These are phyloP conservation scores for Lordiphosa fenestrarum DNA, from an alignment of 2,888 invertebrate species.

Conservation along the genomic window DNA sequence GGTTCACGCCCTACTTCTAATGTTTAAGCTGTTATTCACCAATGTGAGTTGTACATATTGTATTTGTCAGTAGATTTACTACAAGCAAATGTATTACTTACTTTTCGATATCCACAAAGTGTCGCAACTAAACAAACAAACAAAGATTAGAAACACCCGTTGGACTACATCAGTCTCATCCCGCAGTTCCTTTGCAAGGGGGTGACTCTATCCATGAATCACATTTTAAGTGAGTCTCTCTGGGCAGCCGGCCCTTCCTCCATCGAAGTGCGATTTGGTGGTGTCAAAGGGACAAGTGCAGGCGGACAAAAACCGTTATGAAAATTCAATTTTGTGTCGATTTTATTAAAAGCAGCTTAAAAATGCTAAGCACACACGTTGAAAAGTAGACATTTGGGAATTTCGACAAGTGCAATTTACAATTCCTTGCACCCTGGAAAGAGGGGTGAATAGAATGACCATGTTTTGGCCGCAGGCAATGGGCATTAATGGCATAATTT, in stretches of 20 bases:
- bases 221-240: slow-evolving; percentile 77
- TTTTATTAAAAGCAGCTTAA: slow-evolving; percentile 79
- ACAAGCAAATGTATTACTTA: too few relatives aligned
- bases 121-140: too few relatives aligned
- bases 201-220: slow-evolving; percentile 73
- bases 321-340: slow-evolving; percentile 80
- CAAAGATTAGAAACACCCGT: too few relatives aligned
- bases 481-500: slow-evolving; percentile 65
- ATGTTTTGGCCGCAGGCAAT: slow-evolving; percentile 61
- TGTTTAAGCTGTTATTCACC: too few relatives aligned
- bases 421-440: slow-evolving; percentile 18
- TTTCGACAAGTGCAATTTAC: slow-evolving; percentile 59
- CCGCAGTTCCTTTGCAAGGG: slow-evolving; percentile 21
- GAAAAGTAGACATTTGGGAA: slow-evolving; percentile 78
- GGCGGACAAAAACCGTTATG: slow-evolving; percentile 64
- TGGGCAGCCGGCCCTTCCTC: slow-evolving; percentile 14
- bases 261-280: slow-evolving; percentile 26
- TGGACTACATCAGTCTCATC: too few relatives aligned
- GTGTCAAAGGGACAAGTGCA: slow-evolving; percentile 71
- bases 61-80: too few relatives aligned
- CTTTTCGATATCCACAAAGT: too few relatives aligned
- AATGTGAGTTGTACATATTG: too few relatives aligned
- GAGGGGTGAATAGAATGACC: slow-evolving; percentile 1
- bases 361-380: slow-evolving; percentile 48
- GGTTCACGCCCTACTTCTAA: too few relatives aligned